Evolutionary conservation across 2,797 vertebrate species (phyloP).

Genomic region (Microctenopoma steveboyesi): DNA sequence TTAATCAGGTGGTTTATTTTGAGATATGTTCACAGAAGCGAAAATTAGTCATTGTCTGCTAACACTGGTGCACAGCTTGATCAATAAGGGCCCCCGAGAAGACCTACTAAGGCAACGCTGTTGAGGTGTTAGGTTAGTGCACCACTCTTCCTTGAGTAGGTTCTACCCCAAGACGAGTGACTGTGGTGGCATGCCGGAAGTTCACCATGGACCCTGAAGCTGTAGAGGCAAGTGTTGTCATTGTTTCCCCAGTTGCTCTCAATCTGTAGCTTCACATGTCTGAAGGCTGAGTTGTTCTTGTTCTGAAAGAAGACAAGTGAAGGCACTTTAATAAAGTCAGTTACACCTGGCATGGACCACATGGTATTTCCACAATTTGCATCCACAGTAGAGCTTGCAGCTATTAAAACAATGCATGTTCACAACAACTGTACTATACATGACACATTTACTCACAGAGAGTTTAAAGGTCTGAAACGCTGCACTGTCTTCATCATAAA

Average conservation of each 20-base stretch:
- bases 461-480: not conserved
- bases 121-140: too few species aligned
- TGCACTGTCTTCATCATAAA: not conserved
- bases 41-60: too few species aligned
- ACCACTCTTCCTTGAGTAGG: too few species aligned
- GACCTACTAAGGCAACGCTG: too few species aligned
- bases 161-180: not conserved
- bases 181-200: not conserved
- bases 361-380: too few species aligned
- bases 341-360: too few species aligned
- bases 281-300: not conserved
- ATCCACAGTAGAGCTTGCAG: too few species aligned
- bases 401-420: not conserved
- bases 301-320: constrained; percentile 6
- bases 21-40: too few species aligned
- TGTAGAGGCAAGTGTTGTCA: constrained; percentile 2
- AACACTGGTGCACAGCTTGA: too few species aligned
- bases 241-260: not conserved
- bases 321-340: not conserved
- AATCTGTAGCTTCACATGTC: not conserved
- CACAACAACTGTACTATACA: not conserved
- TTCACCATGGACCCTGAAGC: not conserved
- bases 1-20: too few species aligned
- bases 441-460: not conserved
- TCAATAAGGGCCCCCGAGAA: too few species aligned